A percentile compares a stretch with the other conserved stretches of the same genome.
These are phyloP conservation scores for Ormyrus rosae DNA, from an alignment of 2,888 invertebrate species.

Conservation along the genomic window DNA sequence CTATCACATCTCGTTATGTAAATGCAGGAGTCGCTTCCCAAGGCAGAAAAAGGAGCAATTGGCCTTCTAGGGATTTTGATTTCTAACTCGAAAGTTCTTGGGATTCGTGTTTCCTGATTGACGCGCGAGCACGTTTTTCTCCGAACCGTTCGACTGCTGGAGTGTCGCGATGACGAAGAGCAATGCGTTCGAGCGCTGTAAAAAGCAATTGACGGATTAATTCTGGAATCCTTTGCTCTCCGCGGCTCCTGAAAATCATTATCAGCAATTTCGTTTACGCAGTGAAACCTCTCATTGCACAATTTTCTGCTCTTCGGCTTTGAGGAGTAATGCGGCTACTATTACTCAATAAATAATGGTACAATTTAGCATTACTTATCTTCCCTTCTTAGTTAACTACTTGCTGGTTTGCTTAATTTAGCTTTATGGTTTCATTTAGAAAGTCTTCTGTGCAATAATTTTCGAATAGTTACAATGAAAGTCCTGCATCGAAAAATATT, in stretches of 20 bases:
- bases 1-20: slow-evolving; percentile 16
- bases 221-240: too few relatives aligned
- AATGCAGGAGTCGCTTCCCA: not conserved
- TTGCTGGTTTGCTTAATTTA: not conserved
- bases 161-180: slow-evolving; percentile 6
- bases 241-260: not conserved
- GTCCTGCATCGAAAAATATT: too few relatives aligned
- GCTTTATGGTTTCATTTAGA: too few relatives aligned
- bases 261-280: slow-evolving; percentile 12
- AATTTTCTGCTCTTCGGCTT: not conserved
- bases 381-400: not conserved
- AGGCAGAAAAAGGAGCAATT: not conserved
- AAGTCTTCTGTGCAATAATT: too few relatives aligned
- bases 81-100: not conserved
- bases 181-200: not conserved
- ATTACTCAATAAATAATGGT: slow-evolving; percentile 8
- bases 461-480: too few relatives aligned
- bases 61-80: slow-evolving; percentile 1
- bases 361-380: not conserved
- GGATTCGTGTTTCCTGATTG: not conserved
- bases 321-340: not conserved
- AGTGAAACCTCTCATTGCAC: not conserved
- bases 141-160: too few relatives aligned
- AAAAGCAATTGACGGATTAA: too few relatives aligned
- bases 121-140: not conserved